These are phyloP conservation scores for Salticus scenicus DNA, from an alignment of 2,888 invertebrate species.

Conservation along the genomic window DNA sequence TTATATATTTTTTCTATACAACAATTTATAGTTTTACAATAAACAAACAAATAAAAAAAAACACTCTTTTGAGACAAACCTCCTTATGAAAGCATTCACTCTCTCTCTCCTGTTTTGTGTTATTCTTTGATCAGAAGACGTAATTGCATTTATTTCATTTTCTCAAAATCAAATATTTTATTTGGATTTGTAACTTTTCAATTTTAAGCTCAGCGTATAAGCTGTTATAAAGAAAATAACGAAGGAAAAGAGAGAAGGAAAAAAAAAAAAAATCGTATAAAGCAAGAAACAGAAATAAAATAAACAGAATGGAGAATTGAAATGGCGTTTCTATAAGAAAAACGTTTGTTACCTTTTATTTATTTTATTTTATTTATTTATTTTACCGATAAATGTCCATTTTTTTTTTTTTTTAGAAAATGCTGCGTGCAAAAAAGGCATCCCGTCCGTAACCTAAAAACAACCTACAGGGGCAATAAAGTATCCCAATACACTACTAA, in stretches of 20 bases:
- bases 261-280: slow-evolving; percentile 25
- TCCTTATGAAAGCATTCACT: slow-evolving; percentile 31
- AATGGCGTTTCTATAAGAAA: slow-evolving; percentile 55
- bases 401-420: slow-evolving; percentile 65
- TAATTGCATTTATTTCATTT: slow-evolving; percentile 65
- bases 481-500: slow-evolving; percentile 54
- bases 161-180: slow-evolving; percentile 58
- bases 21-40: not conserved
- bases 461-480: slow-evolving; percentile 58
- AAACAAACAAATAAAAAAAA: slow-evolving; percentile 37
- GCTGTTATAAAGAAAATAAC: slow-evolving; percentile 17
- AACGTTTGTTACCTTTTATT: slow-evolving; percentile 51
- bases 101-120: slow-evolving; percentile 32
- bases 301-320: slow-evolving; percentile 49
- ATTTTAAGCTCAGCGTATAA: slow-evolving; percentile 40
- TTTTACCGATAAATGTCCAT: slow-evolving; percentile 65
- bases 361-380: slow-evolving; percentile 51
- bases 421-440: slow-evolving; percentile 50
- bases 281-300: slow-evolving; percentile 34
- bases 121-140: slow-evolving; percentile 58
- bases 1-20: not conserved
- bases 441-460: slow-evolving; percentile 43
- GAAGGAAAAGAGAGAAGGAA: not conserved
- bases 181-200: slow-evolving; percentile 59
- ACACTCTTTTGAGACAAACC: slow-evolving; percentile 36